Evolutionary conservation across 30 jellyfish, hydroid and myxozoan genomes (phyloP), one percentile per base, ranked within the genome.

Genomic region (Hydractinia echinata): DNA sequence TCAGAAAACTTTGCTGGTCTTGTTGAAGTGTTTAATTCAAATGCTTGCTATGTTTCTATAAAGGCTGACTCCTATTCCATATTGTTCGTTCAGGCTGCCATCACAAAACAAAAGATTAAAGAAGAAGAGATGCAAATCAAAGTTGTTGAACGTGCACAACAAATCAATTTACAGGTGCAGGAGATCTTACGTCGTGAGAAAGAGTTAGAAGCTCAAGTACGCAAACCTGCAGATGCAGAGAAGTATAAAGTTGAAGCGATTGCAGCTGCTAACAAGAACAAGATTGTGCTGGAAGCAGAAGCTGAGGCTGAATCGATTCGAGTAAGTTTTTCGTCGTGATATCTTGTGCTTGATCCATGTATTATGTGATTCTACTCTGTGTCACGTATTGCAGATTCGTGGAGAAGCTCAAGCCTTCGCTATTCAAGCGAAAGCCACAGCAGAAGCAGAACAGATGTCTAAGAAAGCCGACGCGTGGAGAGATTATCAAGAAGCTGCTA

Each of bases 401-500:
- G 97, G 97, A 18, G 97, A 91, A 70, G 97, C 97, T 60, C 82
- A 83, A 68, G 97, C 97, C 14, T 91, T 74, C 86, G 97, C 97
- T 19, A 91, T 91, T 73, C 96, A 91, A 73, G 95, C 94, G 15
- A 85, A 85, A 68, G 97, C 97, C 19, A 84, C 68, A 71, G 97
- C 97, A 3, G 97, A 91, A 79, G 97, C 97, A 7, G 97, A 91
- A 58, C 97, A 91, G 86, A 91, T 91, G 97, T 89, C 95, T 60
- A 91, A 91, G 89, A 91, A 91, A 66, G 97, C 97, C 58, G 97
- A 86, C 73, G 97, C 97, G 15, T 91, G 97, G 97, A 86, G 84
- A 78, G 96, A 85, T 62, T 91, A 91, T 85, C 95, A 91, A 64
- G 97, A 91, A 55, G 97, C 97, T 10, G 97, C 97, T 72, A 91